phyloP scores from a whole-genome alignment of 2,888 invertebrate species.

The Acrocyrtus sp. region DNA sequence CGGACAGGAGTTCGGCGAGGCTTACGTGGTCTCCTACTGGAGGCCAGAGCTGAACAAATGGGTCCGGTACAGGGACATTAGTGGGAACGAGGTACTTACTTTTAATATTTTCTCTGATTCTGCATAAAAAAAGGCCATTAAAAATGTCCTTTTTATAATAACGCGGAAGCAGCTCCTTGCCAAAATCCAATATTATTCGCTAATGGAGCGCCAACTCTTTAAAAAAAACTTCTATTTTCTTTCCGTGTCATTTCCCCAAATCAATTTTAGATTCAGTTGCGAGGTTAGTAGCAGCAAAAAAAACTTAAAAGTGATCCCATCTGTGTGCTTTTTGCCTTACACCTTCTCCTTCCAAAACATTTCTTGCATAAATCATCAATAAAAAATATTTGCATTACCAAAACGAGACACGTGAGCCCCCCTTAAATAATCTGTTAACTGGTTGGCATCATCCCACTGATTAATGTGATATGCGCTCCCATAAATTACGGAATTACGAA shows the following conservation, averaged over 20 bases:
- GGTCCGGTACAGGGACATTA: slow-evolving; percentile 80
- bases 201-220: not conserved
- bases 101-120: too few species aligned
- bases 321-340: not conserved
- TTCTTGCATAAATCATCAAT: not conserved
- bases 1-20: slow-evolving; percentile 87
- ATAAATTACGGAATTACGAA: slow-evolving; percentile 36
- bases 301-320: not conserved
- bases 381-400: not conserved
- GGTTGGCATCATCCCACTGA: slow-evolving; percentile 34
- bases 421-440: slow-evolving; percentile 43
- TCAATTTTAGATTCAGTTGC: slow-evolving; percentile 15
- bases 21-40: slow-evolving; percentile 86
- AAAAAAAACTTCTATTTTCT: not conserved
- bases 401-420: slow-evolving; percentile 19
- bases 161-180: too few species aligned
- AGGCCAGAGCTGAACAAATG: slow-evolving; percentile 82
- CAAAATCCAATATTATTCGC: not conserved
- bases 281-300: slow-evolving; percentile 14
- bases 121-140: not conserved
- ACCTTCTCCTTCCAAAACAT: too few species aligned
- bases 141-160: too few species aligned
- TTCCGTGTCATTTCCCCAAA: slow-evolving; percentile 7
- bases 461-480: slow-evolving; percentile 34
- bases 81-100: slow-evolving; percentile 78